Evolutionary conservation across 2,113 vertebrate species (phyloP).

Genomic region (Caretta caretta): DNA sequence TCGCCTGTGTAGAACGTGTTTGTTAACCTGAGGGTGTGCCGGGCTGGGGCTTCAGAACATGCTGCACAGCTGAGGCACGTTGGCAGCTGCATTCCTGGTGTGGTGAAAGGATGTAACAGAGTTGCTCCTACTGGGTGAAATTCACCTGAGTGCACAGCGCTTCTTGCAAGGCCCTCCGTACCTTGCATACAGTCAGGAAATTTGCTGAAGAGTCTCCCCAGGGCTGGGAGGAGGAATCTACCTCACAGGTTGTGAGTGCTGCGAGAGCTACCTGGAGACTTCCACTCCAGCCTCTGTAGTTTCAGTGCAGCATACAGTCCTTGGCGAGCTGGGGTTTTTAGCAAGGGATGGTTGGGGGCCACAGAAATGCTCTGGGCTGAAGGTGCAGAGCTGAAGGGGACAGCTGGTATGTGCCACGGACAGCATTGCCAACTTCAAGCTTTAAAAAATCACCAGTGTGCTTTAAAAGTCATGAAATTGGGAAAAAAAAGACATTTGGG

Average conservation of each 20-base stretch:
- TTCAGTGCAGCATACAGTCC: not conserved
- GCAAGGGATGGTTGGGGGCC: not conserved
- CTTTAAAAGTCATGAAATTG: not conserved
- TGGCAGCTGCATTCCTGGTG: constrained; percentile 8
- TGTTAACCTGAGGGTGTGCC: not conserved
- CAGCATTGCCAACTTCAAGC: rapidly evolving
- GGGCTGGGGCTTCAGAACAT: not conserved
- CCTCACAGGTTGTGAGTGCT: not conserved
- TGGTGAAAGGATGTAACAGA: constrained; percentile 31
- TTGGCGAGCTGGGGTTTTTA: not conserved
- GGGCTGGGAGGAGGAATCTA: not conserved
- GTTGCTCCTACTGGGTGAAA: not conserved
- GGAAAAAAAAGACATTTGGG: not conserved
- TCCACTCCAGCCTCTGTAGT: not conserved
- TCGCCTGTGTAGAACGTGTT: not conserved
- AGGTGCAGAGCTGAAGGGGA: not conserved
- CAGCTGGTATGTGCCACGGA: rapidly evolving
- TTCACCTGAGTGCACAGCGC: rapidly evolving
- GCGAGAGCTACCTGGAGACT: not conserved
- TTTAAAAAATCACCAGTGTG: rapidly evolving
- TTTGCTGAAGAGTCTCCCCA: constrained; percentile 16
- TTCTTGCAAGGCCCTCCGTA: not conserved
- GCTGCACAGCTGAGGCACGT: not conserved
- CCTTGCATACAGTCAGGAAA: not conserved
- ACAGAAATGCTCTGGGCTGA: not conserved